phyloP scores from a whole-genome alignment of 2,113 vertebrate species.

The Taurulus bubalis region DNA sequence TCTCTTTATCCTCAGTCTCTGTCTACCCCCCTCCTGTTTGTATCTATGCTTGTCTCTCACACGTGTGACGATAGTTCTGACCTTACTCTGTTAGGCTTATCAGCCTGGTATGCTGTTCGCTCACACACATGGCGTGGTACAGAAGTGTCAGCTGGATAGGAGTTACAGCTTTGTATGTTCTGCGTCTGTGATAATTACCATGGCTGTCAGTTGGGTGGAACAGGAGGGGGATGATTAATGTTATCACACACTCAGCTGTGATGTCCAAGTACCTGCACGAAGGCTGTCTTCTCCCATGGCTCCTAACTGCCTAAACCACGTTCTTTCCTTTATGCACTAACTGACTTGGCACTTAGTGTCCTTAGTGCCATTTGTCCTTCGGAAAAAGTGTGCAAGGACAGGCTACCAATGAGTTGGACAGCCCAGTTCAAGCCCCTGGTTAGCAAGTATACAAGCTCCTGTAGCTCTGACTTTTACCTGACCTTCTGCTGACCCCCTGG shows the following conservation, averaged over 20 bases:
- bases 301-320: slow-evolving; percentile 7
- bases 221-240: slow-evolving; percentile 62
- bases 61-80: slow-evolving; percentile 56
- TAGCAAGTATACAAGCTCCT: slow-evolving; percentile 9
- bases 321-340: slow-evolving; percentile 7
- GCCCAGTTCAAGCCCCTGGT: slow-evolving; percentile 6
- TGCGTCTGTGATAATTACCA: slow-evolving; percentile 66
- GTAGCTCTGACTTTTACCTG: slow-evolving; percentile 9
- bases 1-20: neutral
- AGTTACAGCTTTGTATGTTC: slow-evolving; percentile 52
- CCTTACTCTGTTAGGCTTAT: slow-evolving; percentile 63
- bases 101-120: slow-evolving; percentile 60
- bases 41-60: slow-evolving; percentile 32
- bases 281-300: slow-evolving; percentile 19
- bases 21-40: neutral
- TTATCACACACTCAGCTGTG: slow-evolving; percentile 67
- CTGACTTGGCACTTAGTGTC: neutral
- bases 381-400: neutral
- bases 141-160: slow-evolving; percentile 58
- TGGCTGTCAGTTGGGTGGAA: slow-evolving; percentile 61
- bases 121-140: slow-evolving; percentile 48
- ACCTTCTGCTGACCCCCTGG: neutral
- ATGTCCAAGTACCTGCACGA: slow-evolving; percentile 51
- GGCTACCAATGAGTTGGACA: neutral
- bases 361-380: neutral